A percentile compares a stretch with the other conserved stretches of the same genome.
These are phyloP conservation scores for Mesocentrotus franciscanus DNA, from an alignment of 53 echinoderm and acorn worm genomes.

Conservation along the genomic window DNA sequence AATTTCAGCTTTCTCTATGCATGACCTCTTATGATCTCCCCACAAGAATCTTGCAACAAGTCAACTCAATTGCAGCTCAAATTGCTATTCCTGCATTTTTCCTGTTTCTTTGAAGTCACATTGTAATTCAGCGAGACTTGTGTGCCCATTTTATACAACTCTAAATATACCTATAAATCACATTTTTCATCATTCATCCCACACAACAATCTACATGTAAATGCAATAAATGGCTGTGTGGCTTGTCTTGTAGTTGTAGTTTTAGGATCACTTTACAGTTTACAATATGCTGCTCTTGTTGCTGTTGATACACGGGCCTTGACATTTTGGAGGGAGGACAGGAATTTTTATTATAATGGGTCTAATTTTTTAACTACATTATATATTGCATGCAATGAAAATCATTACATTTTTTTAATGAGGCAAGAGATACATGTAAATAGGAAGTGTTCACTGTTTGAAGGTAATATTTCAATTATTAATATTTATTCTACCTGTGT, in stretches of 20 bases:
- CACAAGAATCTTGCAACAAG: not conserved
- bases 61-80: constrained; percentile 30
- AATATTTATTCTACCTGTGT: too few species aligned
- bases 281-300: not conserved
- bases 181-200: not conserved
- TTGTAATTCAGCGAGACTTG: not conserved
- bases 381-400: too few species aligned
- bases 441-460: too few species aligned
- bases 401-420: too few species aligned
- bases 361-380: too few species aligned
- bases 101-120: not conserved
- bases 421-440: too few species aligned
- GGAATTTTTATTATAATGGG: too few species aligned
- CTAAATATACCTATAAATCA: not conserved
- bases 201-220: not conserved
- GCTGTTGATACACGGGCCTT: not conserved
- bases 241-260: not conserved
- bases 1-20: constrained; percentile 26
- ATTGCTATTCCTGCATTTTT: constrained; percentile 21
- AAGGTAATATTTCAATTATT: too few species aligned
- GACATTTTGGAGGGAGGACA: not conserved
- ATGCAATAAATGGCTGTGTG: not conserved
- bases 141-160: not conserved
- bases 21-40: constrained; percentile 2
- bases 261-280: not conserved